Conservation (phyloP, 2,888 invertebrate species). For the Oscheius sp. region DNA sequence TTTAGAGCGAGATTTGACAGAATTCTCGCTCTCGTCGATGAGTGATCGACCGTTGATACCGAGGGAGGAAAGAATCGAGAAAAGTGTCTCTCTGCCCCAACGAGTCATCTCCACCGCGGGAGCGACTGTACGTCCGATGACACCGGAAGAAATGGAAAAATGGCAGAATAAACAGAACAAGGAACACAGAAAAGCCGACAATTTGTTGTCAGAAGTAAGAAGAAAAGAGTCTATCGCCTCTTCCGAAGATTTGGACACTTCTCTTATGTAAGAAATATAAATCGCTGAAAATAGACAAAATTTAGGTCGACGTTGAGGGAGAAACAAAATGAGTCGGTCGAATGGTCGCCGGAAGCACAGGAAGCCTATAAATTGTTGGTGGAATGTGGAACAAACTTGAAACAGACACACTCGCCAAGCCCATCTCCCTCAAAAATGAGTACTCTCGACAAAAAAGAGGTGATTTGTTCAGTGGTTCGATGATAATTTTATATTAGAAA, state of each 20-base stretch:
- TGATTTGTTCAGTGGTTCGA: not conserved
- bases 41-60: slow-evolving; percentile 40
- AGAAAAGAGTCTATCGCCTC: slow-evolving; percentile 20
- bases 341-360: slow-evolving; percentile 77
- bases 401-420: slow-evolving; percentile 50
- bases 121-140: slow-evolving; percentile 39
- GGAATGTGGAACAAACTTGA: slow-evolving; percentile 76
- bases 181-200: slow-evolving; percentile 45
- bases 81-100: not conserved
- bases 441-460: slow-evolving; percentile 26
- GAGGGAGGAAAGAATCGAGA: slow-evolving; percentile 3
- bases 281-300: not conserved
- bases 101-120: not conserved
- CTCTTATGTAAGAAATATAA: not conserved
- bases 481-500: slow-evolving; percentile 16
- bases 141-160: slow-evolving; percentile 38
- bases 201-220: slow-evolving; percentile 32
- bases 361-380: slow-evolving; percentile 92
- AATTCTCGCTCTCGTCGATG: slow-evolving; percentile 53
- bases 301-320: slow-evolving; percentile 8
- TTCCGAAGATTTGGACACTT: slow-evolving; percentile 10
- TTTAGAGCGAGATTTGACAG: slow-evolving; percentile 56
- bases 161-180: slow-evolving; percentile 44
- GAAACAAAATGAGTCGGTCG: slow-evolving; percentile 15
- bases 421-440: slow-evolving; percentile 22